Evolutionary conservation across 2,797 vertebrate species (phyloP).

Genomic region (Chlorospingus flavigularis): DNA sequence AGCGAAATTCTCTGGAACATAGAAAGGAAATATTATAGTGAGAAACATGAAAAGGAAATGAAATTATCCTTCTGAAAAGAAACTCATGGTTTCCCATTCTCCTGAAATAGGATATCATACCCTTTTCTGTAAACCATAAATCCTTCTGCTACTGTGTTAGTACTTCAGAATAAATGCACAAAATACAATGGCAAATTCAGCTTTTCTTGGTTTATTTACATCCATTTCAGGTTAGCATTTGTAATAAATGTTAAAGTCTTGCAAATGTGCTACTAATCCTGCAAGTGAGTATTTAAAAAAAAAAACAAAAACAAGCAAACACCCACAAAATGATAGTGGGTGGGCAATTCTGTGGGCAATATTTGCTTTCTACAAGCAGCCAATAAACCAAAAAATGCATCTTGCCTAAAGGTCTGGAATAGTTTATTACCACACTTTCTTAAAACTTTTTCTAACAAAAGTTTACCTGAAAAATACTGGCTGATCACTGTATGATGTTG

Average conservation of each 20-base stretch:
- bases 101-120: neutral
- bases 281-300: neutral
- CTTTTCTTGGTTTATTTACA: neutral
- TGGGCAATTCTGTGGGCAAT: neutral
- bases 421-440: neutral
- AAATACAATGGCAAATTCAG: neutral
- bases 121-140: neutral
- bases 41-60: neutral
- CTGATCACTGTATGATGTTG: slow-evolving; percentile 83
- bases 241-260: neutral
- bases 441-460: neutral
- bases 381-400: neutral
- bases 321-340: neutral
- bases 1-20: slow-evolving; percentile 91
- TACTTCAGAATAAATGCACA: neutral
- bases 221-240: neutral
- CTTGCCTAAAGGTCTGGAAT: neutral
- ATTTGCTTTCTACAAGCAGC: neutral
- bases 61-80: neutral
- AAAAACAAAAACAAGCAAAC: neutral
- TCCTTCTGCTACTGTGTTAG: neutral
- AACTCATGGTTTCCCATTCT: neutral
- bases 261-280: neutral
- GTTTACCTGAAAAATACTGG: slow-evolving; percentile 94
- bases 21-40: neutral